Evolutionary conservation across 2,113 vertebrate species (phyloP).

Genomic region (Ia io): DNA sequence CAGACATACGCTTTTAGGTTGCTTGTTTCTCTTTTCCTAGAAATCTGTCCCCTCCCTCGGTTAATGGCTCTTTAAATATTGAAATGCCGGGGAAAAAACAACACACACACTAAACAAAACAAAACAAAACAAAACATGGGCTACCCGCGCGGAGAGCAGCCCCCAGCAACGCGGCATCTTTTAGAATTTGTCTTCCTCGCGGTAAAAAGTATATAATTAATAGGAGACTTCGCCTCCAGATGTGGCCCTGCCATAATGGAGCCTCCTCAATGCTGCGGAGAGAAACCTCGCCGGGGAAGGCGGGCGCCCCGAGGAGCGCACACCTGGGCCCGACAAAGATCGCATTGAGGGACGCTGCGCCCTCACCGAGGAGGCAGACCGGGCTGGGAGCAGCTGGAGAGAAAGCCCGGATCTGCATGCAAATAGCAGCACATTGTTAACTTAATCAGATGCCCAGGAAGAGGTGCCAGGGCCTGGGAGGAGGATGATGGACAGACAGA

Average conservation of each 20-base stretch:
- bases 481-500: constrained; percentile 76
- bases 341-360: constrained; percentile 99
- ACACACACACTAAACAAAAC: constrained; percentile 45
- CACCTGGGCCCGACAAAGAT: constrained; percentile 99
- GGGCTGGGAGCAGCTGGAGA: constrained; percentile 92
- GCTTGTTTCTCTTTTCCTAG: constrained; percentile 40
- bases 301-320: constrained; percentile 96
- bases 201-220: constrained; percentile 90
- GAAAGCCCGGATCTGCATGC: constrained; percentile 99
- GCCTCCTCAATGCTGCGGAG: constrained; percentile 95
- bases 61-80: constrained; percentile 80
- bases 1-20: not conserved
- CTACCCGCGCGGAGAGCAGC: constrained; percentile 79
- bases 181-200: constrained; percentile 87
- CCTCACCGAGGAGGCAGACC: constrained; percentile 96
- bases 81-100: constrained; percentile 73
- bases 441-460: constrained; percentile 99
- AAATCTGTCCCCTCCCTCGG: constrained; percentile 34
- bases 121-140: constrained; percentile 63
- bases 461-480: constrained; percentile 89
- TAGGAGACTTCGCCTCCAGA: constrained; percentile 95
- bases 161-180: constrained; percentile 82
- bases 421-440: constrained; percentile 99
- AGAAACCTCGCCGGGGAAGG: constrained; percentile 92
- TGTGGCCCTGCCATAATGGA: constrained; percentile 99